phyloP scores from a whole-genome alignment of 2,113 vertebrate genomes.

The Cinclus mexicanus region DNA sequence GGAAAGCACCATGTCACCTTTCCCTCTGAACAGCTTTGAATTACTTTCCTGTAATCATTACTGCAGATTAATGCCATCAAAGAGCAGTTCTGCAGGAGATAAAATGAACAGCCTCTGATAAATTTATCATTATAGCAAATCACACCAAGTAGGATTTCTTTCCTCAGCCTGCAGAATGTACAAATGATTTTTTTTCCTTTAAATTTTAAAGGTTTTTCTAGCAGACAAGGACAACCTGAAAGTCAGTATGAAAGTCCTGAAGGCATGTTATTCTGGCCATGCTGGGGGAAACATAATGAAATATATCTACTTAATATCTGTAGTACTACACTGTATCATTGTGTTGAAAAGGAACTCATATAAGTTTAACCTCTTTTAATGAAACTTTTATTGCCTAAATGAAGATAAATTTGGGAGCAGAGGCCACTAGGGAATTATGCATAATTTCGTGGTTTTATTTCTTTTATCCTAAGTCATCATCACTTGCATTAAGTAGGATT shows the following conservation, averaged over 20 bases:
- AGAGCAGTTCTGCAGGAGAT: constrained; percentile 64
- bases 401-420: neutral
- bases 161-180: constrained; percentile 45
- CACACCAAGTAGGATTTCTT: constrained; percentile 27
- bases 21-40: constrained; percentile 42
- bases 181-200: constrained; percentile 41
- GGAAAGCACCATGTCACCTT: constrained; percentile 19
- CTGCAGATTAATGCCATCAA: constrained; percentile 69
- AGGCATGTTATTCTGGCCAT: neutral
- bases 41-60: constrained; percentile 68
- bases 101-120: constrained; percentile 66
- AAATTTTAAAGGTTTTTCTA: constrained; percentile 40
- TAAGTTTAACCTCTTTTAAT: neutral
- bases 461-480: constrained; percentile 4
- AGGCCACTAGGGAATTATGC: neutral
- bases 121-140: constrained; percentile 69
- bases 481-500: constrained; percentile 6
- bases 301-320: neutral
- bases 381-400: neutral
- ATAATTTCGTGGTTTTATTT: neutral
- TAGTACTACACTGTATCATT: neutral
- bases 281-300: neutral
- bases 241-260: neutral
- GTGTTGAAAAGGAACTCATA: neutral
- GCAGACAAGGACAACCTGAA: constrained; percentile 33